Base-by-base conservation (phyloP, 1,140 invertebrate species). In the Halesus radiatus region DNA sequence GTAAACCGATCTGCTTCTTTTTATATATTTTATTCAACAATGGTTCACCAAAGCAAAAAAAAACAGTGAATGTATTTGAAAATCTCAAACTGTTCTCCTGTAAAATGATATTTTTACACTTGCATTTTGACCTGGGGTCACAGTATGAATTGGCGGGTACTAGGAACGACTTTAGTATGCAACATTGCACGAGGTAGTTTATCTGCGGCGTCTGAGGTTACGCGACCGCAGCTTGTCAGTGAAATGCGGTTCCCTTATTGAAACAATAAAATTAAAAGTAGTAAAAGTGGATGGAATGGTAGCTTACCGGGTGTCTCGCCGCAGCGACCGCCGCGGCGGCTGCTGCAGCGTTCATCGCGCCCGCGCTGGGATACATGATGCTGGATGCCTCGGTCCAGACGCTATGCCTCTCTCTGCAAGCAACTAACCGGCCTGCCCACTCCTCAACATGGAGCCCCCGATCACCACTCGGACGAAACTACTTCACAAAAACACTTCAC, bases 271-370 rank as follows among this genome's bases (percentile, higher is more conserved):
- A 18, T 20, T 7, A n/a, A 56, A 56, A 56, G 20, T 22, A 22
- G 4, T 56, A 18, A 56, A 45, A 45, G 37, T 13, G 37, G 37
- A 45, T 45, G 37, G 37, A 58, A 29, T 37, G 5, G 22, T 53
- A 29, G 78, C 87, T 89, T 84, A 90, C 89, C 88, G 88, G 89
- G 87, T 90, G 89, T 86, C 89, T 90, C 52, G 89, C 89, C 84
- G 89, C 89, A 85, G 88, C 89, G 85, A 89, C 89, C 84, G 89
- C 89, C 85, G 88, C 89, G 81, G 89, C 89, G 84, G 89, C 89
- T 83, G 89, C 89, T 84, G 89, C 89, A 85, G 88, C 88, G 85
- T 89, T 90, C 88, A 89, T 89, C 79, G 89, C 88, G 86, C 89
- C 89, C 86, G 89, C 88, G 85, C 87, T 89, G 79, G 89, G 88